A percentile compares a stretch with the other conserved stretches of the same genome.
Conservation (phyloP, 2,888 invertebrate species). For the Plagodis pulveraria region DNA sequence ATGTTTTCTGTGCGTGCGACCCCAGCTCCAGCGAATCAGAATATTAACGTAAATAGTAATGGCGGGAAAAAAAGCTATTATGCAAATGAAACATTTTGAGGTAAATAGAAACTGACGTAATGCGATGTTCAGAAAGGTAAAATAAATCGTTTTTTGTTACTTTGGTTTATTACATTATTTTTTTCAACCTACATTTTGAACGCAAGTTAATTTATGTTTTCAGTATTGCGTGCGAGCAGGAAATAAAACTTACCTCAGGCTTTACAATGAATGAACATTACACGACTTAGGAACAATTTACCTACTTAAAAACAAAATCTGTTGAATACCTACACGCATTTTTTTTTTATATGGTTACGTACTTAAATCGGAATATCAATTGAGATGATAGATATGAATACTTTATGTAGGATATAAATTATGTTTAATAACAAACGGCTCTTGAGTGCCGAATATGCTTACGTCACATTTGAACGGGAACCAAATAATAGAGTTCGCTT, state of each 20-base stretch:
- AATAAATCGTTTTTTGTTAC: slow-evolving; percentile 75
- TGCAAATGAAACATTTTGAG: slow-evolving; percentile 84
- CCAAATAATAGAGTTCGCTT: slow-evolving; percentile 82
- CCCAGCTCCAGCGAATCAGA: slow-evolving; percentile 78
- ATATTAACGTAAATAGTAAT: slow-evolving; percentile 83
- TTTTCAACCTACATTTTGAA: slow-evolving; percentile 47
- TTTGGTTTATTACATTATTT: slow-evolving; percentile 66
- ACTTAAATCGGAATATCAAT: slow-evolving; percentile 58
- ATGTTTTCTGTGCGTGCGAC: slow-evolving; percentile 83
- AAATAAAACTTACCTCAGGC: slow-evolving; percentile 8
- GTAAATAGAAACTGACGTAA: slow-evolving; percentile 82
- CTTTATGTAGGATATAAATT: slow-evolving; percentile 76
- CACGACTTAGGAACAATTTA: no score
- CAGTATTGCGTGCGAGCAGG: slow-evolving; percentile 31
- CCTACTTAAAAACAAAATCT: no score
- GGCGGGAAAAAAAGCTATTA: slow-evolving; percentile 83
- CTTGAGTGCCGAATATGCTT: slow-evolving; percentile 76
- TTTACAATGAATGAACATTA: no score
- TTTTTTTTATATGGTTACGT: slow-evolving; percentile 31
- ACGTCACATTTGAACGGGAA: slow-evolving; percentile 72
- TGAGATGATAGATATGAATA: slow-evolving; percentile 82
- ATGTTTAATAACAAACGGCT: slow-evolving; percentile 81
- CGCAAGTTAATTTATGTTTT: slow-evolving; percentile 48
- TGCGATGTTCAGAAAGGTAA: slow-evolving; percentile 72
- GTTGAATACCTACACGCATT: not conserved